These are phyloP conservation scores for Peucedramus taeniatus DNA, from an alignment of 2,113 vertebrate species.

Conservation along the genomic window DNA sequence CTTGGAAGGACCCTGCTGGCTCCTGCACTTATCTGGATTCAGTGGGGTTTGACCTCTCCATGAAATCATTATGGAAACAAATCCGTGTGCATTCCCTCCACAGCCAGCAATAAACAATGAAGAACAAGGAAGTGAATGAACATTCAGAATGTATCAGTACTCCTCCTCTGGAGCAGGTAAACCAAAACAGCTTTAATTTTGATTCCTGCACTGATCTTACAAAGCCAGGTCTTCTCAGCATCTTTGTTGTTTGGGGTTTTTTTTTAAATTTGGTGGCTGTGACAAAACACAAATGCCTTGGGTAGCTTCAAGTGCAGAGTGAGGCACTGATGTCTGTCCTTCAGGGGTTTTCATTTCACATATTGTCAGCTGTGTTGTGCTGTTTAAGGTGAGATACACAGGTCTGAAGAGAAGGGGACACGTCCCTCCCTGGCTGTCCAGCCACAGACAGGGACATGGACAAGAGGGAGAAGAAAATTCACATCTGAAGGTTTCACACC, in stretches of 20 bases:
- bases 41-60: background rate
- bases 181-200: background rate
- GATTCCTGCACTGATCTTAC: background rate
- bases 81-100: background rate
- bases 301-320: background rate
- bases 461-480: background rate
- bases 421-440: background rate
- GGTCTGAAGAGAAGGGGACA: background rate
- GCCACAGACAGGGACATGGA: background rate
- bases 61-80: background rate
- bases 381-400: background rate
- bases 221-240: background rate
- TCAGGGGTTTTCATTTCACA: background rate
- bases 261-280: background rate
- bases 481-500: background rate
- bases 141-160: background rate
- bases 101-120: background rate
- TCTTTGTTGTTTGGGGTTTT: no score
- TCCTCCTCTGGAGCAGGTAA: background rate
- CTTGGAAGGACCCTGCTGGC: background rate
- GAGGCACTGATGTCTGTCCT: background rate
- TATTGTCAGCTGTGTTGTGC: fast-evolving
- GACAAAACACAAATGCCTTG: background rate
- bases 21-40: background rate
- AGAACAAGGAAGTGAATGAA: background rate